A percentile compares a stretch with the other conserved stretches of the same genome.
These are phyloP conservation scores for Pseudopodoces humilis DNA, from an alignment of 2,113 vertebrate species.

Conservation along the genomic window DNA sequence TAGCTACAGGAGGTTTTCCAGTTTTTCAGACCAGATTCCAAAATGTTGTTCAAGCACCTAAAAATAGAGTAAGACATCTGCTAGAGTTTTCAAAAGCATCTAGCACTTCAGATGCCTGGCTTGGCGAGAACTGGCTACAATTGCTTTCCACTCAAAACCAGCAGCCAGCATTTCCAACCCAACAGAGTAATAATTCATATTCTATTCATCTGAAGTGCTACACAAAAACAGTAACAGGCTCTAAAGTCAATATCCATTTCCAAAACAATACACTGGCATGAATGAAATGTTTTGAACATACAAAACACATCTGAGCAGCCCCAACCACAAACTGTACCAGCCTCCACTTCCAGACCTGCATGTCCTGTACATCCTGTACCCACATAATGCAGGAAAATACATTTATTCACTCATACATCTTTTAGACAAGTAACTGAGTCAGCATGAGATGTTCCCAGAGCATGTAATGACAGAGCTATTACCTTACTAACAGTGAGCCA, in stretches of 20 bases:
- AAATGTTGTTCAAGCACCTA: neutral
- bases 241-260: neutral
- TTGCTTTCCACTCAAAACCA: neutral
- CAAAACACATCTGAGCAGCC: neutral
- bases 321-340: neutral
- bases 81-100: neutral
- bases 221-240: neutral
- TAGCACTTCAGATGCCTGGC: constrained; percentile 6
- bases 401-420: neutral
- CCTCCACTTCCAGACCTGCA: neutral
- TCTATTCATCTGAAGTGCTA: neutral
- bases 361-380: neutral
- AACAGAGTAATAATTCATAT: neutral
- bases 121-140: neutral
- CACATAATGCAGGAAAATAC: neutral
- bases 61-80: constrained; percentile 11
- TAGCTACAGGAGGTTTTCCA: neutral
- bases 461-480: neutral
- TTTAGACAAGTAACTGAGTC: neutral
- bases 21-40: neutral
- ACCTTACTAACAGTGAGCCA: neutral
- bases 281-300: neutral
- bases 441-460: neutral
- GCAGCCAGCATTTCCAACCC: neutral
- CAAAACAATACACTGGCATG: neutral